These are phyloP conservation scores for Pachycephus smyrnensis DNA, from an alignment of 2,888 invertebrate species.

Conservation along the genomic window DNA sequence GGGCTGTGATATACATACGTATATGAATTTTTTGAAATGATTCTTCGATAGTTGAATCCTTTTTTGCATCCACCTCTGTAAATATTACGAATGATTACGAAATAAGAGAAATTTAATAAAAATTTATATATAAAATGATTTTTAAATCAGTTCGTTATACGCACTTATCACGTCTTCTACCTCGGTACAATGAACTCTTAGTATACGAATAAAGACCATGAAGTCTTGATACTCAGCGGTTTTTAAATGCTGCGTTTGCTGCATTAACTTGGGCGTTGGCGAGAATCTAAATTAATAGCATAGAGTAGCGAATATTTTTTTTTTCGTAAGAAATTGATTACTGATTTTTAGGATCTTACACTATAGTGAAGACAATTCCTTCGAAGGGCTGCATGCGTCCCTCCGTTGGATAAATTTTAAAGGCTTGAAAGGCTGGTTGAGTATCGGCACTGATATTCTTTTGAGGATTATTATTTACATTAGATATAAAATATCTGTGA, in stretches of 20 bases:
- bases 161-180: slow-evolving; percentile 36
- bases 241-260: neutral
- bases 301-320: neutral
- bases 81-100: neutral
- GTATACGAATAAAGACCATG: slow-evolving; percentile 44
- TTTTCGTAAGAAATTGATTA: neutral
- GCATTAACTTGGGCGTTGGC: slow-evolving; percentile 29
- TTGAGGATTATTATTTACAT: neutral
- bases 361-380: slow-evolving; percentile 50
- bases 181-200: slow-evolving; percentile 42
- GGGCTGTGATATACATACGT: slow-evolving; percentile 18
- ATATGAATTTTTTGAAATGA: slow-evolving; percentile 24
- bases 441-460: slow-evolving; percentile 36
- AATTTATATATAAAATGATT: neutral
- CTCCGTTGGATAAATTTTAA: slow-evolving; percentile 49
- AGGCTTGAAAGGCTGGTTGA: slow-evolving; percentile 44
- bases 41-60: neutral
- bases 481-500: neutral
- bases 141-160: neutral
- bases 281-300: slow-evolving; percentile 35
- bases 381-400: slow-evolving; percentile 58
- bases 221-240: slow-evolving; percentile 31
- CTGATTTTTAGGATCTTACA: slow-evolving; percentile 36
- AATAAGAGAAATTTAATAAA: neutral
- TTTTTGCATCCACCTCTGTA: slow-evolving; percentile 23